Evolutionary conservation across 2,797 vertebrate species (phyloP).

Genomic region (Chiloscyllium punctatum): DNA sequence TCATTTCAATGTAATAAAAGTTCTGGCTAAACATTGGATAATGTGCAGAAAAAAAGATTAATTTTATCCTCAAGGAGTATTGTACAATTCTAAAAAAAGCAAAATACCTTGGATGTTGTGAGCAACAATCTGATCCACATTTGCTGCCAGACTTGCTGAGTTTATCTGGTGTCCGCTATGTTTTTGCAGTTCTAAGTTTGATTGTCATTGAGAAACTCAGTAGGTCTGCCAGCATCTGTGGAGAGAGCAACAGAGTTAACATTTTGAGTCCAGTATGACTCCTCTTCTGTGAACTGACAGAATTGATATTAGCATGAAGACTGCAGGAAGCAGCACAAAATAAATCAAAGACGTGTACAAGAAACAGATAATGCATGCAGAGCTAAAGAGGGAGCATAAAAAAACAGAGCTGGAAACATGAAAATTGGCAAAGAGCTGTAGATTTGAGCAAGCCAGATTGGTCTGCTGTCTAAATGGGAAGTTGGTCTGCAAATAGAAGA

Average conservation of each 20-base stretch:
- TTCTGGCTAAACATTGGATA: no score
- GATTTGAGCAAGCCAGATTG: neutral
- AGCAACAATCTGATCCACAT: no score
- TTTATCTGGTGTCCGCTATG: no score
- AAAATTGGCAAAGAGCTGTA: neutral
- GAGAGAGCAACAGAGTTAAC: neutral
- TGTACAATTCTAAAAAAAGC: no score
- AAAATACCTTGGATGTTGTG: no score
- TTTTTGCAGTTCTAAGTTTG: no score
- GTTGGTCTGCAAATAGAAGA: neutral
- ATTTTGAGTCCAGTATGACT: neutral
- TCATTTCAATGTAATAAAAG: no score
- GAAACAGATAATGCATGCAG: neutral
- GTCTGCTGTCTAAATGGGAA: neutral
- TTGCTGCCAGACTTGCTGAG: no score
- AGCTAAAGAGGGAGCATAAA: neutral
- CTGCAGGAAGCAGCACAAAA: neutral
- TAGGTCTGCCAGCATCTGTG: neutral
- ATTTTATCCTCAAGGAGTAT: no score
- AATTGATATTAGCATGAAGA: neutral
- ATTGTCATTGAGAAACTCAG: neutral
- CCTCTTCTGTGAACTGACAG: neutral
- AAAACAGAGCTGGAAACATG: neutral
- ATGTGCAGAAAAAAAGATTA: no score
- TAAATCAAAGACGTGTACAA: neutral